These are phyloP conservation scores for Apis cerana DNA, from an alignment of 1,140 invertebrate species.

Conservation along the genomic window DNA sequence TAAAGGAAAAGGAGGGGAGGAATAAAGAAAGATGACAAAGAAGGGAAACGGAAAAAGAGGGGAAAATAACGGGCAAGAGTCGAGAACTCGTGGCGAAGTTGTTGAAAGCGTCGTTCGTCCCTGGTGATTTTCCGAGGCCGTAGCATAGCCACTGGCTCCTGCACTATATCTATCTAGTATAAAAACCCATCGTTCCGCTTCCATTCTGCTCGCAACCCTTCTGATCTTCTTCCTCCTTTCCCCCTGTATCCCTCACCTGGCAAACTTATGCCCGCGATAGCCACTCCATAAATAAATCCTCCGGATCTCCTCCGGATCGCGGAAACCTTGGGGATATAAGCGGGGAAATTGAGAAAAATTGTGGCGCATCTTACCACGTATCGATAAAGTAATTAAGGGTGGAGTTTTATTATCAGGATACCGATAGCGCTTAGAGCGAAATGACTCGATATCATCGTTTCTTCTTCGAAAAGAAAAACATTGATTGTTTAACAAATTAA, in stretches of 20 bases:
- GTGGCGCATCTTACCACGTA: constrained; percentile 64
- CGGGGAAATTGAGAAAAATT: constrained; percentile 78
- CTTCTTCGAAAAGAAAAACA: too few species aligned
- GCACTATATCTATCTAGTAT: constrained; percentile 22
- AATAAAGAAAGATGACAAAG: not conserved
- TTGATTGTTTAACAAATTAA: too few species aligned
- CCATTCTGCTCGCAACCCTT: constrained; percentile 6
- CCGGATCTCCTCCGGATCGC: constrained; percentile 4
- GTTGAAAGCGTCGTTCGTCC: constrained; percentile 66
- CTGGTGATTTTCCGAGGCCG: constrained; percentile 62
- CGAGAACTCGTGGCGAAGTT: constrained; percentile 66
- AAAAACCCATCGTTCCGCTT: constrained; percentile 56
- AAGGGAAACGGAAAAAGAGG: constrained; percentile 6
- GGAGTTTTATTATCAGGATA: constrained; percentile 75
- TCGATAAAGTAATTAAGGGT: constrained; percentile 80
- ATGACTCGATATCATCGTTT: constrained; percentile 15
- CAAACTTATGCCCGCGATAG: constrained; percentile 76
- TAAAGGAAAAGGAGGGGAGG: not conserved
- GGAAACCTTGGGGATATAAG: constrained; percentile 51
- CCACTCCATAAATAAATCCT: constrained; percentile 76
- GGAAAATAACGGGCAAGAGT: constrained; percentile 23
- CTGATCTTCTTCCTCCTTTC: constrained; percentile 4
- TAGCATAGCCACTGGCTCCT: constrained; percentile 31
- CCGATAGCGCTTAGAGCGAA: constrained; percentile 67
- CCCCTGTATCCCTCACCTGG: constrained; percentile 48